Percentiles rank a stretch among this genome's conserved stretches.
Conservation (phyloP, 2,888 invertebrate species). For the Rhimphoctona megacephalus region DNA sequence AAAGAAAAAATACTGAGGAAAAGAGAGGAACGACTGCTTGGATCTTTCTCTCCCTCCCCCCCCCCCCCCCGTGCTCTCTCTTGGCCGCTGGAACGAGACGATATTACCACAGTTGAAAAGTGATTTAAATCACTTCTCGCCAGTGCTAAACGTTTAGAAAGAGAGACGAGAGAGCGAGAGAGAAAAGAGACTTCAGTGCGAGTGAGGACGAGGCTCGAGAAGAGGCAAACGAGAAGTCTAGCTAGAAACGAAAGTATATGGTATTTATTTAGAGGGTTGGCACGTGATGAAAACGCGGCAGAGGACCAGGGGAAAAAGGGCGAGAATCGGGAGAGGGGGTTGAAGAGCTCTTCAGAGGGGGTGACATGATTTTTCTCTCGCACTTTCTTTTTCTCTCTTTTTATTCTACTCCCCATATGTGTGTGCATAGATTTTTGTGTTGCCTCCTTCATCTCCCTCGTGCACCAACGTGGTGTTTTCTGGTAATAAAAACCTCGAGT, state of each 20-base stretch:
- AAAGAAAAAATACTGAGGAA: constrained; percentile 50
- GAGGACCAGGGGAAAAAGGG: constrained; percentile 37
- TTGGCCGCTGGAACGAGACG: constrained; percentile 54
- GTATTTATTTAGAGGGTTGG: constrained; percentile 73
- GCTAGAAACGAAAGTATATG: constrained; percentile 69
- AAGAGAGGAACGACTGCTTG: constrained; percentile 15
- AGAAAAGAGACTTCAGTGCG: constrained; percentile 12
- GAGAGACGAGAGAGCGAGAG: constrained; percentile 23
- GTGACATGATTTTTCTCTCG: constrained; percentile 61
- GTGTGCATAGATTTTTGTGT: neutral
- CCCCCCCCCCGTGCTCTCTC: too few species aligned
- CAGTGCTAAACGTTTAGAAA: constrained; percentile 50
- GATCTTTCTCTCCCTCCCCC: constrained; percentile 8
- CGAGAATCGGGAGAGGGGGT: constrained; percentile 40
- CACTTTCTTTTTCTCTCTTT: constrained; percentile 38
- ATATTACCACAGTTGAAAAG: constrained; percentile 70
- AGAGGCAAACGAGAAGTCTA: neutral
- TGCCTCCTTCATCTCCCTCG: constrained; percentile 6
- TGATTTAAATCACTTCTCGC: constrained; percentile 72
- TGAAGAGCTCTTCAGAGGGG: constrained; percentile 55
- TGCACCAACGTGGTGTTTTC: constrained; percentile 37
- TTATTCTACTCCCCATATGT: constrained; percentile 11
- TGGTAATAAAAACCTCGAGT: constrained; percentile 63
- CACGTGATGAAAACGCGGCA: constrained; percentile 71
- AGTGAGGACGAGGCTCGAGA: constrained; percentile 23